A percentile compares a stretch with the other conserved stretches of the same genome.
Conservation (phyloP, 2,888 invertebrate species). For the Synanthedon tipuliformis region DNA sequence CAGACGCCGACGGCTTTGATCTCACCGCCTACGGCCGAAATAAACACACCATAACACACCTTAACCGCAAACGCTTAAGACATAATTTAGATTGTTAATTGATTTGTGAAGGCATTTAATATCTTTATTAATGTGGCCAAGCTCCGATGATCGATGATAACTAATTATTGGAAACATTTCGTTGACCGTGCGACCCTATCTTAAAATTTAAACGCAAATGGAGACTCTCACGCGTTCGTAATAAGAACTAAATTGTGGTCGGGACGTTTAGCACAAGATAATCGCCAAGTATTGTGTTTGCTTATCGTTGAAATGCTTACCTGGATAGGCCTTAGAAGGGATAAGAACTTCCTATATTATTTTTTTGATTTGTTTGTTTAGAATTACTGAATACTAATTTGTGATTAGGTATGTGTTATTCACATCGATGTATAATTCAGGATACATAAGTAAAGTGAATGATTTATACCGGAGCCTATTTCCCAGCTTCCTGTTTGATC, state of each 20-base stretch:
- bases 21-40: constrained; percentile 4
- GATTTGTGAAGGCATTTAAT: constrained; percentile 47
- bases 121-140: constrained; percentile 62
- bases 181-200: constrained; percentile 43
- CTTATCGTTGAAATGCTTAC: constrained; percentile 47
- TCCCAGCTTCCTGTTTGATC: too few relatives aligned
- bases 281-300: constrained; percentile 62
- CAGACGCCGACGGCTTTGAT: constrained; percentile 46
- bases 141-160: constrained; percentile 62
- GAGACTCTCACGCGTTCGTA: constrained; percentile 10
- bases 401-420: too few relatives aligned
- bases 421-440: too few relatives aligned
- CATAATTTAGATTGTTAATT: constrained; percentile 7
- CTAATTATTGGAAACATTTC: constrained; percentile 65
- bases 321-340: constrained; percentile 24
- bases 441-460: too few relatives aligned
- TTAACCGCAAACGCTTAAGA: constrained; percentile 6
- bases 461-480: too few relatives aligned
- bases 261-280: constrained; percentile 40
- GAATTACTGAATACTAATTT: too few relatives aligned
- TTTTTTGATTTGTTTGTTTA: too few relatives aligned
- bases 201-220: constrained; percentile 5
- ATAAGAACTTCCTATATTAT: constrained; percentile 15
- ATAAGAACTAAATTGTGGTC: constrained; percentile 14
- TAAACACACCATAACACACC: constrained; percentile 7